These are phyloP conservation scores for Melanogrammus aeglefinus DNA, from an alignment of 2,797 vertebrate genomes.

Conservation along the genomic window DNA sequence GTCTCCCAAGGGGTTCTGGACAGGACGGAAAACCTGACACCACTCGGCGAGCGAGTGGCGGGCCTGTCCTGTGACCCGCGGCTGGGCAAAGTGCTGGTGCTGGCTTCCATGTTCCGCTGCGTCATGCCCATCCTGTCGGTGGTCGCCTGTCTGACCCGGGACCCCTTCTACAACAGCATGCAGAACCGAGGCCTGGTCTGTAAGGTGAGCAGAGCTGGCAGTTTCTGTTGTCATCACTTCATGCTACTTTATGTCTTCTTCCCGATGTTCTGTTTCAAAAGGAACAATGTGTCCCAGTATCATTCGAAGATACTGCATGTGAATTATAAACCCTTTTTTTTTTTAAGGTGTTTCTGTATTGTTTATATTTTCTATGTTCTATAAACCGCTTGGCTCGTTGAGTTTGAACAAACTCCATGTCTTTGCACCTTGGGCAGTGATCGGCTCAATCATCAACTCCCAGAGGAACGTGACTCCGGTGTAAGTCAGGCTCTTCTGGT, in stretches of 20 bases:
- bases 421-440: neutral
- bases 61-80: conserved; percentile 91
- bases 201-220: conserved; percentile 75
- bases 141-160: conserved; percentile 87
- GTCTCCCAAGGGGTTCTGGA: conserved; percentile 80
- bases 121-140: conserved; percentile 86
- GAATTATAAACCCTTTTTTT: too few species aligned
- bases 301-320: too few species aligned
- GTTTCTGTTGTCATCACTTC: neutral
- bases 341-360: too few species aligned
- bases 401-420: neutral
- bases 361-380: too few species aligned
- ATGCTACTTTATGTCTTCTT: neutral
- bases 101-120: conserved; percentile 88
- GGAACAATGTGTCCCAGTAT: too few species aligned
- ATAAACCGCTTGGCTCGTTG: too few species aligned
- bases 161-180: conserved; percentile 92
- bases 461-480: neutral
- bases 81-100: conserved; percentile 89
- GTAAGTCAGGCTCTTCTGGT: too few species aligned
- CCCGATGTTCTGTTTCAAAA: too few species aligned
- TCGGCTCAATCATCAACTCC: neutral
- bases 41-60: conserved; percentile 84
- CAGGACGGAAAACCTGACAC: conserved; percentile 82
- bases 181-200: conserved; percentile 83